Evolutionary conservation across 2,888 invertebrate species (phyloP).

Genomic region (Phasia obesa): DNA sequence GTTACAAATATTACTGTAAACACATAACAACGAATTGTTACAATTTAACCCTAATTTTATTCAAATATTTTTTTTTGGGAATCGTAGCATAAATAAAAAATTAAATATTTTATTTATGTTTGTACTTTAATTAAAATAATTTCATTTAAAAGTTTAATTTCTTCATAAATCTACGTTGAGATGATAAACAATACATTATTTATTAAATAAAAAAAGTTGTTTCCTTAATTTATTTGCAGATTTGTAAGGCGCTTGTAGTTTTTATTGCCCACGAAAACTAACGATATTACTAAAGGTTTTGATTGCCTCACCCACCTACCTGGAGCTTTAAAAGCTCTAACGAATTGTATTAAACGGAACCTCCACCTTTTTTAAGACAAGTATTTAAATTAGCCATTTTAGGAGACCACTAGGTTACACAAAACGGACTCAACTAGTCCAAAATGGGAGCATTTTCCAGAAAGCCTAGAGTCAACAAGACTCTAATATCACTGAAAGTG

Average conservation of each 20-base stretch:
- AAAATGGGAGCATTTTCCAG: slow-evolving; percentile 78
- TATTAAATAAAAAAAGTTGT: not conserved
- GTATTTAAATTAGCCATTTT: slow-evolving; percentile 47
- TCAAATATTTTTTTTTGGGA: slow-evolving; percentile 3
- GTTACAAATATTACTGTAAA: too few species aligned
- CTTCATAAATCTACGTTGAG: too few species aligned
- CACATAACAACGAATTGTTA: not conserved
- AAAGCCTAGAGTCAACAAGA: slow-evolving; percentile 85
- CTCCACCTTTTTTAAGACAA: slow-evolving; percentile 64
- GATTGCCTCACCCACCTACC: slow-evolving; percentile 34
- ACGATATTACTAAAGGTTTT: slow-evolving; percentile 18
- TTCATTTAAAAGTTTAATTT: too few species aligned
- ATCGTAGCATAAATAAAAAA: too few species aligned
- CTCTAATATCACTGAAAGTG: slow-evolving; percentile 90
- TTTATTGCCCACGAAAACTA: slow-evolving; percentile 37
- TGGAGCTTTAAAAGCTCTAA: slow-evolving; percentile 58
- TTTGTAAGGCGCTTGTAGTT: slow-evolving; percentile 40
- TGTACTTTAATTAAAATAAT: too few species aligned
- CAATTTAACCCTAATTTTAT: slow-evolving; percentile 46
- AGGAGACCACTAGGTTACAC: slow-evolving; percentile 29
- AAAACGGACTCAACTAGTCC: not conserved
- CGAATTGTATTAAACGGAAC: slow-evolving; percentile 26
- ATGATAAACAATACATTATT: not conserved
- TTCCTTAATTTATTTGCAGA: slow-evolving; percentile 46
- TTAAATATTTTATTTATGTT: too few species aligned